These are phyloP conservation scores for Molanna angustata DNA, from an alignment of 2,888 invertebrate species.

Conservation along the genomic window DNA sequence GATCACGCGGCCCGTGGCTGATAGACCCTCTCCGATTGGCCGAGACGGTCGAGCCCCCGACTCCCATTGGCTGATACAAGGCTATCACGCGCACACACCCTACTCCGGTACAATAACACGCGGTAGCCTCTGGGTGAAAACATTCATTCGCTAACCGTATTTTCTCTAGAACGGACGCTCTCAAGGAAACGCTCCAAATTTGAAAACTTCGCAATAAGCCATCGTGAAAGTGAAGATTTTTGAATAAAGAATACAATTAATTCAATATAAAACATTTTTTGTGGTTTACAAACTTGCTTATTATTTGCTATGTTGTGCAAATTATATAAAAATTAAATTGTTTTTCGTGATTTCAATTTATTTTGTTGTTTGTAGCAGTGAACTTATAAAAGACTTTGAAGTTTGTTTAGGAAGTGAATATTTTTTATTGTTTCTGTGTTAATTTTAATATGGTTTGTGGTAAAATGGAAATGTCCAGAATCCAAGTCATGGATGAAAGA, in stretches of 20 bases:
- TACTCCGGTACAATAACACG: conserved; percentile 24
- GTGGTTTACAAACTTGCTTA: too few species aligned
- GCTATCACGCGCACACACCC: conserved; percentile 44
- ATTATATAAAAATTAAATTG: too few species aligned
- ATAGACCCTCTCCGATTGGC: conserved; percentile 61
- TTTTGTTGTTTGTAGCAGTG: too few species aligned
- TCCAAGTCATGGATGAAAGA: conserved; percentile 38
- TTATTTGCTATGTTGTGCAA: too few species aligned
- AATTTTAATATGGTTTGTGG: conserved; percentile 21
- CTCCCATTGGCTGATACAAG: conserved; percentile 56
- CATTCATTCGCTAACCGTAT: conserved; percentile 15
- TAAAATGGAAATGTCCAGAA: conserved; percentile 14
- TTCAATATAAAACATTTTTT: too few species aligned
- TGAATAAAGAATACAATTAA: too few species aligned
- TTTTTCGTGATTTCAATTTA: too few species aligned
- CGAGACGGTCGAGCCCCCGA: conserved; percentile 67
- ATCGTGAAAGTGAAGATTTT: too few species aligned
- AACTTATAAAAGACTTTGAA: too few species aligned
- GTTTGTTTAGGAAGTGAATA: too few species aligned
- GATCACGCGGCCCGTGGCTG: conserved; percentile 78
- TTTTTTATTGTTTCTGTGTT: too few species aligned
- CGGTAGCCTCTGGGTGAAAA: conserved; percentile 18
- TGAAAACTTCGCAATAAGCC: too few species aligned
- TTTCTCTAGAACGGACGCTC: conserved; percentile 3
- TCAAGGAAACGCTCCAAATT: not conserved